phyloP scores from a whole-genome alignment of 2,113 vertebrate genomes.

The Haemorhous mexicanus region DNA sequence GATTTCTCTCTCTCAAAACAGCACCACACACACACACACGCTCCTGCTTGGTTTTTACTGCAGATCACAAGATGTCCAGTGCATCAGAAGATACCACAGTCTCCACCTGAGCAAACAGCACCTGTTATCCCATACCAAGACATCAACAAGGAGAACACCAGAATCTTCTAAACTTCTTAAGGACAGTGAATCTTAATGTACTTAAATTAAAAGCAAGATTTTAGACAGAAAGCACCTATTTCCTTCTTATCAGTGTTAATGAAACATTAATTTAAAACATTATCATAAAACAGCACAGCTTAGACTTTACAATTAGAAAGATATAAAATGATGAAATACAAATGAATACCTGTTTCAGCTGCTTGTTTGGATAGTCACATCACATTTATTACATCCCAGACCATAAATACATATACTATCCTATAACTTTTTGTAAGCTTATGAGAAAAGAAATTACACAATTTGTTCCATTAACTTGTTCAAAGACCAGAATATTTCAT shows the following conservation, averaged over 20 bases:
- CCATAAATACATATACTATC: neutral
- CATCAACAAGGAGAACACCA: neutral
- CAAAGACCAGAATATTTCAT: neutral
- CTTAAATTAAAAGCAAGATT: neutral
- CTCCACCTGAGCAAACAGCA: neutral
- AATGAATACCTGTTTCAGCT: neutral
- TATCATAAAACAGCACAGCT: neutral
- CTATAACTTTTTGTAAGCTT: neutral
- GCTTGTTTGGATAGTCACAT: neutral
- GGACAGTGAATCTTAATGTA: neutral
- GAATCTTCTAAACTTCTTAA: neutral
- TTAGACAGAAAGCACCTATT: neutral
- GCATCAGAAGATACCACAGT: neutral
- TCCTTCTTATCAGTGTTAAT: neutral
- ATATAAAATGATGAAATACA: neutral
- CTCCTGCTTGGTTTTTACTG: neutral
- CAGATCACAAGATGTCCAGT: neutral
- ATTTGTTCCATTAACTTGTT: neutral
- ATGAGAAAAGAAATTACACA: neutral
- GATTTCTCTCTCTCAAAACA: neutral
- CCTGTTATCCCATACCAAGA: neutral
- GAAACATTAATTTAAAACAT: neutral
- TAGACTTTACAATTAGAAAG: neutral
- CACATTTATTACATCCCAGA: neutral
- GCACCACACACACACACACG: neutral